phyloP scores from a whole-genome alignment of 2,888 invertebrate species.

The Cistogaster globosa region DNA sequence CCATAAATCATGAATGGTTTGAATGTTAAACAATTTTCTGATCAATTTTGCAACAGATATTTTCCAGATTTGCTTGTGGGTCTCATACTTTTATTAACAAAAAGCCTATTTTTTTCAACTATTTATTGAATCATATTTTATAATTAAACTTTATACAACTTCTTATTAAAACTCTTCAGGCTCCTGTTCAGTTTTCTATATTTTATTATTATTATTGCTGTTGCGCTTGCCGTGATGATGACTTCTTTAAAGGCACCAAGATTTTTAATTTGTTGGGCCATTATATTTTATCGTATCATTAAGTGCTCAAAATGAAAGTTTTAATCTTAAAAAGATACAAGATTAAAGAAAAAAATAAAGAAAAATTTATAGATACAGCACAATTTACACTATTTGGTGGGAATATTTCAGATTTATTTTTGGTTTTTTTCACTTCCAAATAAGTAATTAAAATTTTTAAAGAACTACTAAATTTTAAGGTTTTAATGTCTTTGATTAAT shows the following conservation, averaged over 20 bases:
- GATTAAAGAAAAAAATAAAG: neutral
- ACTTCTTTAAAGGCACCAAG: conserved; percentile 49
- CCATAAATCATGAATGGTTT: conserved; percentile 52
- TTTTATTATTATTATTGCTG: conserved; percentile 17
- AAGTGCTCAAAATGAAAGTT: conserved; percentile 66
- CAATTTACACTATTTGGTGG: conserved; percentile 27
- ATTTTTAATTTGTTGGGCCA: conserved; percentile 69
- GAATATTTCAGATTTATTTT: conserved; percentile 21
- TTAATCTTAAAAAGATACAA: neutral
- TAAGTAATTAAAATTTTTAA: neutral
- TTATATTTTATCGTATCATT: conserved; percentile 72
- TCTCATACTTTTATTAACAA: neutral
- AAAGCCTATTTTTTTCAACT: conserved; percentile 4
- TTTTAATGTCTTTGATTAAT: conserved; percentile 27
- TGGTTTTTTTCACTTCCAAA: neutral
- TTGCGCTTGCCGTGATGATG: neutral
- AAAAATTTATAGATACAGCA: neutral
- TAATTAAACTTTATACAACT: conserved; percentile 80
- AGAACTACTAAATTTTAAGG: neutral
- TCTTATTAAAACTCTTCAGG: conserved; percentile 81
- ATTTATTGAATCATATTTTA: conserved; percentile 75
- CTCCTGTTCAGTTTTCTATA: conserved; percentile 71
- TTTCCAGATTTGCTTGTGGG: neutral
- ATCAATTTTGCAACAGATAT: conserved; percentile 47
- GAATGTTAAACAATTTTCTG: conserved; percentile 34